These are phyloP conservation scores for Scrobipalpa costella DNA, from an alignment of 2,888 invertebrate genomes.

Conservation along the genomic window DNA sequence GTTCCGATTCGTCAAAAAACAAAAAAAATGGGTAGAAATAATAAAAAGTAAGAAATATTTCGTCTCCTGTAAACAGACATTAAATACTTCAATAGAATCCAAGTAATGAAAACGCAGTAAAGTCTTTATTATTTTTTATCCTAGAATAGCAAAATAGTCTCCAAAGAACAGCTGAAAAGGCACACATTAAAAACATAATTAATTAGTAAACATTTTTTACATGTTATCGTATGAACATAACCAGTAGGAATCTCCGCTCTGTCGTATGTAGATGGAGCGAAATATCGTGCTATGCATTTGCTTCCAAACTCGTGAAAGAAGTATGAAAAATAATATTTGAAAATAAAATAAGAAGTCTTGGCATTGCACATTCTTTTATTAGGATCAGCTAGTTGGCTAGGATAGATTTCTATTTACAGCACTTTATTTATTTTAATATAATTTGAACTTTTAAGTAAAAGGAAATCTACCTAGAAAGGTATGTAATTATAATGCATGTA, in stretches of 20 bases:
- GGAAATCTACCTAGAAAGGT: conserved; percentile 67
- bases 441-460: conserved; percentile 47
- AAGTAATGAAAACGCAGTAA: not conserved
- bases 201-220: not conserved
- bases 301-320: conserved; percentile 65
- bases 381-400: conserved; percentile 72
- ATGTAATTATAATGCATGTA: conserved; percentile 70
- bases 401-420: conserved; percentile 63
- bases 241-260: conserved; percentile 53
- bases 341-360: conserved; percentile 75
- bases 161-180: conserved; percentile 10
- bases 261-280: conserved; percentile 51
- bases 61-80: too few relatives aligned
- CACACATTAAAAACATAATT: conserved; percentile 4
- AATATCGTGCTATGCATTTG: conserved; percentile 62
- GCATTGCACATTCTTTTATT: conserved; percentile 80
- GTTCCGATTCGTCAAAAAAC: too few relatives aligned
- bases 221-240: conserved; percentile 46
- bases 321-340: conserved; percentile 68
- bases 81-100: too few relatives aligned
- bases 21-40: too few relatives aligned
- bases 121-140: not conserved
- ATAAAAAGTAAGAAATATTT: too few relatives aligned
- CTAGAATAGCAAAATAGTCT: conserved; percentile 7
- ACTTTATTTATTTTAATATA: conserved; percentile 1